Evolutionary conservation across 1,140 invertebrate genomes (phyloP).

Genomic region (Fopius arisanus): DNA sequence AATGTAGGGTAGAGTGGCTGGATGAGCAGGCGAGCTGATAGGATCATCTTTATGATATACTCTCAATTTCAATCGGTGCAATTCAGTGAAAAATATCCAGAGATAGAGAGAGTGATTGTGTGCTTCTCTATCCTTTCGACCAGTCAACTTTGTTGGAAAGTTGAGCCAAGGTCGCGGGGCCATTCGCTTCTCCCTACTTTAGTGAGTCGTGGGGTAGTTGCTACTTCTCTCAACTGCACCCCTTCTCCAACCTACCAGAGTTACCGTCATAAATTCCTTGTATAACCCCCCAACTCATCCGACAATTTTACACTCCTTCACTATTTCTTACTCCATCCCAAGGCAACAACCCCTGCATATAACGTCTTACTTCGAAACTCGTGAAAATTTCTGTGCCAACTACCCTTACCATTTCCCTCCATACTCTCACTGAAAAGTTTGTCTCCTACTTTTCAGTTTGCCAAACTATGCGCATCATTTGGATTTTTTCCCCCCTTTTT

Average conservation of each 20-base stretch:
- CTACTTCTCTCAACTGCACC: constrained; percentile 5
- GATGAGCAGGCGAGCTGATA: neutral
- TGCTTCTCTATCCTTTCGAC: constrained; percentile 23
- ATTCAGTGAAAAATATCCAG: constrained; percentile 23
- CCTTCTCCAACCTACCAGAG: neutral
- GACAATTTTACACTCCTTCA: constrained; percentile 11
- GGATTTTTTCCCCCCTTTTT: neutral
- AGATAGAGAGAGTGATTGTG: neutral
- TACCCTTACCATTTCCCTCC: neutral
- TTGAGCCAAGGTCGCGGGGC: constrained; percentile 43
- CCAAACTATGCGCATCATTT: neutral
- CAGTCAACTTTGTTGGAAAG: constrained; percentile 33
- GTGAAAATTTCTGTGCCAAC: neutral
- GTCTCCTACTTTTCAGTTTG: constrained; percentile 15
- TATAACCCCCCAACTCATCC: constrained; percentile 18
- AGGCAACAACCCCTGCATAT: neutral
- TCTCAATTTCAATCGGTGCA: neutral
- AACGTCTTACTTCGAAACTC: neutral
- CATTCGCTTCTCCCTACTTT: constrained; percentile 21
- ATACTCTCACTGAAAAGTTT: constrained; percentile 26
- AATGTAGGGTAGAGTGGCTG: neutral
- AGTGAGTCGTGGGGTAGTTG: constrained; percentile 10
- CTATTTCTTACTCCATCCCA: constrained; percentile 5
- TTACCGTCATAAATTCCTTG: constrained; percentile 36
- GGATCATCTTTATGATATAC: neutral